Evolutionary conservation across 2,113 vertebrate genomes (phyloP).

Genomic region (Elephas maximus): DNA sequence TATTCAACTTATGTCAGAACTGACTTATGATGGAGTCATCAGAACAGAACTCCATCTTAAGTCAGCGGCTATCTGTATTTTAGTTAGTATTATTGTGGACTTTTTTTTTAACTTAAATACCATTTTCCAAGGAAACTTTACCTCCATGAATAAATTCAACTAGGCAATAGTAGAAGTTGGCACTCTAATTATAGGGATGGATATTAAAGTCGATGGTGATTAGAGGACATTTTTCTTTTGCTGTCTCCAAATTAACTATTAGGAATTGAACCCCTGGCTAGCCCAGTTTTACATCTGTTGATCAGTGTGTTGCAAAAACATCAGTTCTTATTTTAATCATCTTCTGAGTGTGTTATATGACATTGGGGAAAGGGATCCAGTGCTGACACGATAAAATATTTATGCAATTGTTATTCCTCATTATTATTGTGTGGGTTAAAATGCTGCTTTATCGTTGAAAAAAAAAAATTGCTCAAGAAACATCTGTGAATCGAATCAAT

Average conservation of each 20-base stretch:
- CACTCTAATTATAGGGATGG: neutral
- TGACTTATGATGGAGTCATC: no score
- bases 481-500: neutral
- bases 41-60: no score
- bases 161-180: neutral
- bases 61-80: neutral
- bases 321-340: neutral
- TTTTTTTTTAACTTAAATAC: neutral
- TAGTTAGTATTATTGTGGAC: neutral
- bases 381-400: neutral
- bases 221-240: neutral
- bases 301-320: neutral
- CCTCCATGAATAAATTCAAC: constrained; percentile 19
- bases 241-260: neutral
- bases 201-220: neutral
- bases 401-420: constrained; percentile 16
- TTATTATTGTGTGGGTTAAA: neutral
- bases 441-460: constrained; percentile 8
- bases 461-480: neutral
- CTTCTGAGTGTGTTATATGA: neutral
- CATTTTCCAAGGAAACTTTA: neutral
- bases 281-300: neutral
- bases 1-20: no score
- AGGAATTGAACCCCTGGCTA: neutral
- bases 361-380: neutral